phyloP scores from a whole-genome alignment of 2,113 vertebrate species.

The Sclerurus mexicanus region DNA sequence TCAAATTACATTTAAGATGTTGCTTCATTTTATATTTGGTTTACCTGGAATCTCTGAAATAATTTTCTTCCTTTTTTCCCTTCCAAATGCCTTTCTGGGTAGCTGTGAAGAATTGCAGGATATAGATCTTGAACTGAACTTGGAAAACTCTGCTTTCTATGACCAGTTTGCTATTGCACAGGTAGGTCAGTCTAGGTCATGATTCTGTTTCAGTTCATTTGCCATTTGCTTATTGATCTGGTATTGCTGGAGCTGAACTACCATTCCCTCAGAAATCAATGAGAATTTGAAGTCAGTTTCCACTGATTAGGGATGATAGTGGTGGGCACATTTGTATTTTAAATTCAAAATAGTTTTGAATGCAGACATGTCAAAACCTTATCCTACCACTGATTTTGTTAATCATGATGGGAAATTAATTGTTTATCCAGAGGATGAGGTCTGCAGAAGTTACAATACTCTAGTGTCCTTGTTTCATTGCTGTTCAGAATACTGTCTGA shows the following conservation, averaged over 20 bases:
- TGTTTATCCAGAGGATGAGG: neutral
- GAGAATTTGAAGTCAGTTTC: neutral
- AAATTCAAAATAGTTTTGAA: neutral
- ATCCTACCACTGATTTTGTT: neutral
- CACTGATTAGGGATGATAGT: neutral
- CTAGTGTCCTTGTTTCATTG: neutral
- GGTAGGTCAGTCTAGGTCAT: slow-evolving; percentile 69
- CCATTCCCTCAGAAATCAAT: neutral
- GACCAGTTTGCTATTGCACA: slow-evolving; percentile 95
- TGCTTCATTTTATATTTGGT: neutral
- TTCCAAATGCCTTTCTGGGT: neutral
- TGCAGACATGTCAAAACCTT: neutral
- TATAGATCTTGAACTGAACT: slow-evolving; percentile 87
- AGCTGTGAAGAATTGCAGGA: slow-evolving; percentile 95
- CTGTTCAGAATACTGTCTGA: neutral
- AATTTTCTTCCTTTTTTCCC: neutral
- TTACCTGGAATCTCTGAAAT: neutral
- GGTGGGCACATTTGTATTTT: neutral
- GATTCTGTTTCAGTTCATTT: neutral
- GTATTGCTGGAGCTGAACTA: neutral
- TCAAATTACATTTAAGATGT: neutral
- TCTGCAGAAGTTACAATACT: neutral
- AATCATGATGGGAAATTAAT: neutral
- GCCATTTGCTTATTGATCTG: neutral
- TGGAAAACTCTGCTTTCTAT: slow-evolving; percentile 94